phyloP scores from a whole-genome alignment of 2,797 vertebrate species.

The Rhinogobio ventralis region DNA sequence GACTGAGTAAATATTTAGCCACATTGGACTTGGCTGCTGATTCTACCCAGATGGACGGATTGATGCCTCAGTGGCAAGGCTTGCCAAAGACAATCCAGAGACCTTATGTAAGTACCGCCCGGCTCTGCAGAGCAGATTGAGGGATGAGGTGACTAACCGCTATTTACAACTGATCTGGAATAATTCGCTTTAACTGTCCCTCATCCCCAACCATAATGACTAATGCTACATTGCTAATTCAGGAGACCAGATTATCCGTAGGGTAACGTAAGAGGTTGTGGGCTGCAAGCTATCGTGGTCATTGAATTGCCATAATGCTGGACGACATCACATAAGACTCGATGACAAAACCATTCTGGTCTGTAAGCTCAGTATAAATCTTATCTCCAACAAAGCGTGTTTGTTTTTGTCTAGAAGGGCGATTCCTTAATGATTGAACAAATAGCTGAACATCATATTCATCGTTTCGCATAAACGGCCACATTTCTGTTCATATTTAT shows the following conservation, averaged over 20 bases:
- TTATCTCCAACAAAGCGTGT: constrained; percentile 14
- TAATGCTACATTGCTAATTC: constrained; percentile 24
- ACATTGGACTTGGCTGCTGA: constrained; percentile 88
- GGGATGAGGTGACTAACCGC: constrained; percentile 29
- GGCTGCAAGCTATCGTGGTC: constrained; percentile 11
- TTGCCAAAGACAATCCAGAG: constrained; percentile 84
- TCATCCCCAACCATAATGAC: neutral
- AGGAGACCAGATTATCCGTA: neutral
- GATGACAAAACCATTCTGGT: constrained; percentile 11
- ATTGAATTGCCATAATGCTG: constrained; percentile 21
- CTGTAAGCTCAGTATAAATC: constrained; percentile 16
- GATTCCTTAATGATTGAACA: constrained; percentile 45
- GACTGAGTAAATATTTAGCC: constrained; percentile 94
- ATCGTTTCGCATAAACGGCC: constrained; percentile 12
- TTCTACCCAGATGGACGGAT: constrained; percentile 95
- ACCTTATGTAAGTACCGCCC: constrained; percentile 80
- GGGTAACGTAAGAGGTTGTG: neutral
- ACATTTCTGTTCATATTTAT: constrained; percentile 20
- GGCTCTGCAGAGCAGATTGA: constrained; percentile 61
- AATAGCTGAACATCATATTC: constrained; percentile 40
- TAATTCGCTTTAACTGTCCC: constrained; percentile 12
- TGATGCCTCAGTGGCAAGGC: constrained; percentile 84
- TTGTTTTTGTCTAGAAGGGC: constrained; percentile 34
- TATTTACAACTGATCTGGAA: constrained; percentile 40
- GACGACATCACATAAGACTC: constrained; percentile 1